Evolutionary conservation across 2,113 vertebrate genomes (phyloP).

Genomic region (Pimephales promelas): DNA sequence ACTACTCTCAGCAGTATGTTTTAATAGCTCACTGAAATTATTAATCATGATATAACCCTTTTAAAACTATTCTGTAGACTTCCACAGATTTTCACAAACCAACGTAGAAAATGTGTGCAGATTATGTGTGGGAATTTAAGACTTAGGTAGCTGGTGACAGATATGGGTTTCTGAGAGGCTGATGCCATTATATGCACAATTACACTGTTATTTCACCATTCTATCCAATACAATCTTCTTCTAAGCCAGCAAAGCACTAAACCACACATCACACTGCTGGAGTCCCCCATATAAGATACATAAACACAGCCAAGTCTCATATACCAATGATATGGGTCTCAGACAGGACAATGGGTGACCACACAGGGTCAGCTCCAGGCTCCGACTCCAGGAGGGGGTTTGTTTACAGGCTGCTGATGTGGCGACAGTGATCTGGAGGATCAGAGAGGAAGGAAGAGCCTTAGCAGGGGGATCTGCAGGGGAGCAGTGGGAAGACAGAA

Average conservation of each 20-base stretch:
- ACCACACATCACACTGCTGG: not conserved
- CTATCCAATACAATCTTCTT: not conserved
- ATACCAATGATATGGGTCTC: not conserved
- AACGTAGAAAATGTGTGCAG: not conserved
- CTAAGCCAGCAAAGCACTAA: constrained; percentile 6
- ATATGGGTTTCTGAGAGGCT: not conserved
- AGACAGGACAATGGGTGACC: not conserved
- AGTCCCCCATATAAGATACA: constrained; percentile 18
- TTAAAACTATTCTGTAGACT: not conserved
- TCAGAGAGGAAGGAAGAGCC: constrained; percentile 69
- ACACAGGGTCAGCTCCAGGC: constrained; percentile 59
- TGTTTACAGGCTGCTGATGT: constrained; percentile 14
- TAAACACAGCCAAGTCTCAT: constrained; percentile 1
- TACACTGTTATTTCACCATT: not conserved
- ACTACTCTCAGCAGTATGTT: too few relatives aligned
- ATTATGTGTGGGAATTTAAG: not conserved
- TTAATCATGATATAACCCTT: not conserved
- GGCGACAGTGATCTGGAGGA: constrained; percentile 26
- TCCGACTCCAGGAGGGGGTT: constrained; percentile 54
- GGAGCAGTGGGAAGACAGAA: constrained; percentile 63
- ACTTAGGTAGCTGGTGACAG: not conserved
- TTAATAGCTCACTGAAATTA: not conserved
- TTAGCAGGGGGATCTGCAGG: constrained; percentile 67
- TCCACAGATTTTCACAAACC: not conserved
- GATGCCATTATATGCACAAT: not conserved